phyloP scores from a whole-genome alignment of 2,888 invertebrate species.

The Cataglyphis albicans region DNA sequence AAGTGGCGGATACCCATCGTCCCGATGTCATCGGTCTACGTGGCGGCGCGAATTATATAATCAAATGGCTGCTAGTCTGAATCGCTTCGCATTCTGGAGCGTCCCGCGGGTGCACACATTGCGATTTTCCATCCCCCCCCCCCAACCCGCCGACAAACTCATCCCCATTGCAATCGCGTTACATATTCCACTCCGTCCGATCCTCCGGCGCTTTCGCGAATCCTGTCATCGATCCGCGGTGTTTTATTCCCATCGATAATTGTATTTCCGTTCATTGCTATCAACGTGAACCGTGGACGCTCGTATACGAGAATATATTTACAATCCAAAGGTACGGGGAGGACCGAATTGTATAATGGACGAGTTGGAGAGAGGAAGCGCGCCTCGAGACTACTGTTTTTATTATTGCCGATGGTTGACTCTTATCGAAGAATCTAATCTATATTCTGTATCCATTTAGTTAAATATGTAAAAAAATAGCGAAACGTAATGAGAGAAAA shows the following conservation, averaged over 20 bases:
- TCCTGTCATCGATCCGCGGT: constrained; percentile 73
- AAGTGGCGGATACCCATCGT: constrained; percentile 47
- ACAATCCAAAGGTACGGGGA: constrained; percentile 60
- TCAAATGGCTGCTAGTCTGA: constrained; percentile 77
- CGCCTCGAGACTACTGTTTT: constrained; percentile 36
- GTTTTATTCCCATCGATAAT: constrained; percentile 80
- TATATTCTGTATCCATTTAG: constrained; percentile 1
- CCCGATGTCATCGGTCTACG: constrained; percentile 70
- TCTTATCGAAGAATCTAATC: neutral
- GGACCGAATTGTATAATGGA: constrained; percentile 31
- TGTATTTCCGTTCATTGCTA: constrained; percentile 78
- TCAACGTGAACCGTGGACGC: constrained; percentile 68
- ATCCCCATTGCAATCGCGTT: constrained; percentile 63
- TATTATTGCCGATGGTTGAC: constrained; percentile 30
- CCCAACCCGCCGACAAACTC: constrained; percentile 37
- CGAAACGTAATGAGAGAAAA: neutral
- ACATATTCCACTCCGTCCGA: constrained; percentile 76
- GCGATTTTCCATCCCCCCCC: constrained; percentile 69
- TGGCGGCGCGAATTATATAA: constrained; percentile 78
- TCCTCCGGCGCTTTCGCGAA: constrained; percentile 64
- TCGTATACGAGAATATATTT: constrained; percentile 70
- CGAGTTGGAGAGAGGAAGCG: constrained; percentile 1
- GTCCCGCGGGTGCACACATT: constrained; percentile 72
- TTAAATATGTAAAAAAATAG: neutral
- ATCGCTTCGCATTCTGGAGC: constrained; percentile 72